Percentiles rank a stretch among this genome's conserved stretches.
Conservation (phyloP, 2,113 vertebrate species). For the Mesoclemmys tuberculata region DNA sequence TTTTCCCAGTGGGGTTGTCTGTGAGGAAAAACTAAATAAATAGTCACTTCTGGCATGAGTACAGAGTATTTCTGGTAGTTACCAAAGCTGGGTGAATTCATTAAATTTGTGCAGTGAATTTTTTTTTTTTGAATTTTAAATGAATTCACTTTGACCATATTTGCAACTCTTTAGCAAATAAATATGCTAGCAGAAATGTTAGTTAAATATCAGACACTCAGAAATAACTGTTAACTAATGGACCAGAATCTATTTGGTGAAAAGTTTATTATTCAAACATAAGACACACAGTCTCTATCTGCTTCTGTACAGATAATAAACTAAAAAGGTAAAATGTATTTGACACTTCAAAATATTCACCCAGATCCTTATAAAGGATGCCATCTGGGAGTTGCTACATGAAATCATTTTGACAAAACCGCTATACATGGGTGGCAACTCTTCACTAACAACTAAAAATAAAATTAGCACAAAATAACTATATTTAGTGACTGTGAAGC, state of each 20-base stretch:
- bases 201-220: not conserved
- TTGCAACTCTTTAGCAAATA: not conserved
- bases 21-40: not conserved
- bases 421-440: not conserved
- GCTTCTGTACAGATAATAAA: not conserved
- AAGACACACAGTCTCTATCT: not conserved
- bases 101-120: not conserved
- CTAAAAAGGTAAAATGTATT: not conserved
- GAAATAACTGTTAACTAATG: not conserved
- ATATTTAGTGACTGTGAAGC: not conserved
- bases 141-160: not conserved
- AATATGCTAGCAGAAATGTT: not conserved
- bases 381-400: not conserved
- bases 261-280: not conserved
- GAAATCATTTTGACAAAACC: not conserved
- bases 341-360: not conserved
- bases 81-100: not conserved
- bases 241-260: not conserved
- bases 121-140: not conserved
- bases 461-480: not conserved
- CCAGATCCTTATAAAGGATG: fast-evolving
- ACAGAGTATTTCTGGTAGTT: not conserved
- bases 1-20: not conserved
- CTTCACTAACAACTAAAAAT: not conserved
- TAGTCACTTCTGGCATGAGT: not conserved